Base-by-base conservation (phyloP, 2,888 invertebrate genomes). In the Nymphalis urticae region DNA sequence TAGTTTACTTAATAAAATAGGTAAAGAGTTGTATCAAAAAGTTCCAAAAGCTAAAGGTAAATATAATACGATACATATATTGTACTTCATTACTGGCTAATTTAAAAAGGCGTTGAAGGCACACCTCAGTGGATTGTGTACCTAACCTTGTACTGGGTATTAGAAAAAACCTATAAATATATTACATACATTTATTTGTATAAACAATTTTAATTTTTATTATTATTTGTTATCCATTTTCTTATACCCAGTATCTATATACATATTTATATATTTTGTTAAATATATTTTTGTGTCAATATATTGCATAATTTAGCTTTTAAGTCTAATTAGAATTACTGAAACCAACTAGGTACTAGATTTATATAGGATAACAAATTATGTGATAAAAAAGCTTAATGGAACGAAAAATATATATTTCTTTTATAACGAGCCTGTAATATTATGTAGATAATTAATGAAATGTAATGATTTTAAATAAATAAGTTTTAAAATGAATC, bases 281-380 rank as follows among this genome's bases (percentile, higher is more conserved):
- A 69, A 70, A 72, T 42, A 85, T 87, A 85, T 87, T 86, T 85
- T 84, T 86, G 81, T 86, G 85, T 85, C 82, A 79, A 83, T 85
- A 83, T 85, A 86, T 80, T 86, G 88, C 89, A 90, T 90, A 90
- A 89, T 91, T 86, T 89, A 89, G 87, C 75, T 51, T 83, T 79
- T 89, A 90, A 87, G 86, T 79, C 69, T 82, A 84, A 82, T 80
- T 76, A 75, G 81, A 75, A 75, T 73, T 80, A 77, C 74, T 75
- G 79, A 79, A 76, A 75, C 75, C 74, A 72, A 69, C 71, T 77
- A 76, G 73, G 70, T 75, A 76, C 71, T 82, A 84, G 80, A 73
- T 56, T 56, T 32, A 27, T 68, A 74, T 85, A 85, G 81, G 75
- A 77, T 77, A 82, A 80, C 82, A 82, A 85, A 84, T 85, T 84